phyloP scores from a whole-genome alignment of 2,113 vertebrate species.

The Poecile atricapillus region DNA sequence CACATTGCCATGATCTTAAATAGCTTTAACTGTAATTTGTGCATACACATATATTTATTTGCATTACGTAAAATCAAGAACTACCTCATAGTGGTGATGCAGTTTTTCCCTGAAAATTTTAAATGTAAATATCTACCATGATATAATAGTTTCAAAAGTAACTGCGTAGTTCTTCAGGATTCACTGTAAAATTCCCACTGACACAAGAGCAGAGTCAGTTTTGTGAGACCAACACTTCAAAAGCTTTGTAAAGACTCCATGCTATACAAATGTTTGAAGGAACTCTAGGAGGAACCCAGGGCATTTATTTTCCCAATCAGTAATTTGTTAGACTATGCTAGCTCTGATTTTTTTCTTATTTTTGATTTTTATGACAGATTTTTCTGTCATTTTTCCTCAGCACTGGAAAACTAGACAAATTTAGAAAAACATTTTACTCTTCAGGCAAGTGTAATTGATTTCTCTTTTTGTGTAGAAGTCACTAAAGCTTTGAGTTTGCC shows the following conservation, averaged over 20 bases:
- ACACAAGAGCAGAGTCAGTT: background rate
- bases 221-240: background rate
- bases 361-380: background rate
- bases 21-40: background rate
- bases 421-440: background rate
- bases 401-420: background rate
- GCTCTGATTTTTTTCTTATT: background rate
- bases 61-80: background rate
- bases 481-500: background rate
- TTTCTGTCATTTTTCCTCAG: background rate
- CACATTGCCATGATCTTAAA: background rate
- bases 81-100: background rate
- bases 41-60: background rate
- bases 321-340: background rate
- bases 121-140: background rate
- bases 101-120: background rate
- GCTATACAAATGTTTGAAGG: background rate
- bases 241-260: background rate
- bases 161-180: background rate
- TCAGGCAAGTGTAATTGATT: background rate
- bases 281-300: background rate
- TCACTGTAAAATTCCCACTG: background rate
- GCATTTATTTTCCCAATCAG: background rate
- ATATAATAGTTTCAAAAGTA: background rate
- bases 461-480: background rate